Evolutionary conservation across 1,140 invertebrate species (phyloP), one percentile per base, ranked within the genome.

Genomic region (Trachymyrmex septentrionalis): DNA sequence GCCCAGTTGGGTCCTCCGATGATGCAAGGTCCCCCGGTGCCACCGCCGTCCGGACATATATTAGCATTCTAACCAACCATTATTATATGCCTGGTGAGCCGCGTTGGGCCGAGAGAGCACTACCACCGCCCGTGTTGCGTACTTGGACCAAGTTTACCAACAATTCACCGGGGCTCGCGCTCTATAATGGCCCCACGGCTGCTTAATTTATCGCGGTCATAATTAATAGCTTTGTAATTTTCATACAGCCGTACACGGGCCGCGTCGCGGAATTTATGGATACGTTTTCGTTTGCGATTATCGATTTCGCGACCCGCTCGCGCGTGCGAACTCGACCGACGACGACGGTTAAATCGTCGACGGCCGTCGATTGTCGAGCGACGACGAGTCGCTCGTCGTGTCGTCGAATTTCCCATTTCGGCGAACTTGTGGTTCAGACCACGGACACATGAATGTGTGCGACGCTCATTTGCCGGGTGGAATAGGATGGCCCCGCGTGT

Each of bases 151-250:
- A 95, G 95, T 95, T 95, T 95, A 95, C 95, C 94, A 95, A 95
- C 95, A 95, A 95, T 95, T 95, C 94, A 95, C 94, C 94, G 92
- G 92, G 91, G 91, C 92, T 94, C 92, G 93, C 93, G 91, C 92
- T 92, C 94, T 95, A 95, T 95, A 95, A 95, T 95, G 93, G 94
- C 94, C 93, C 93, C 93, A 92, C 92, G 92, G 92, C 92, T 95
- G 93, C 94, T 95, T 95, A 95, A 95, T 95, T 95, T 95, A 95
- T 95, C 92, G 94, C 91, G 92, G 88, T 94, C 92, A 94, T 95
- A 95, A 95, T 95, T 95, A 95, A 95, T 95, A 95, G 94, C 94
- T 95, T 95, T 95, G 94, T 95, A 95, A 95, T 95, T 95, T 95
- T 95, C 94, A 95, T 95, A 95, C 92, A 92, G 92, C 91, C 92